Conservation (phyloP, 2,888 invertebrate genomes). For the Brachyptera risi region DNA sequence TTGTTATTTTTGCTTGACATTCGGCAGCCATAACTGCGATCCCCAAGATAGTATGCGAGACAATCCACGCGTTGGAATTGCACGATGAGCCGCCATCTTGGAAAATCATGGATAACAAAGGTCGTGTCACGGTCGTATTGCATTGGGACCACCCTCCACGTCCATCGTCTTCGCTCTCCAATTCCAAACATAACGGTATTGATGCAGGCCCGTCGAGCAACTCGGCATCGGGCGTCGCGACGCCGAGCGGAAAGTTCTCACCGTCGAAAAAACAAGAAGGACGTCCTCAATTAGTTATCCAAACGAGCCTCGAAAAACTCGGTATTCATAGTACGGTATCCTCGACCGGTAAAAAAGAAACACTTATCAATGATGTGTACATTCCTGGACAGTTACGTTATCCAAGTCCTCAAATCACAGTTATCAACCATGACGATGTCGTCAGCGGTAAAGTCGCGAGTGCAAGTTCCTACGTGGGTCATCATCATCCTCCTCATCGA, state of each 20-base stretch:
- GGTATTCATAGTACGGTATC: conserved; percentile 40
- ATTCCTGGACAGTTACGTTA: conserved; percentile 47
- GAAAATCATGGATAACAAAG: conserved; percentile 98
- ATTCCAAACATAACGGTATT: conserved; percentile 42
- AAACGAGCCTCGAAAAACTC: conserved; percentile 68
- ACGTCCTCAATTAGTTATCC: conserved; percentile 68
- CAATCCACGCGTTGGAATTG: conserved; percentile 90
- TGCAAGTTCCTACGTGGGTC: conserved; percentile 44
- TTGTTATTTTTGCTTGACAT: too few relatives aligned
- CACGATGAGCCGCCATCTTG: conserved; percentile 96
- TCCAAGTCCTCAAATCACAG: conserved; percentile 82
- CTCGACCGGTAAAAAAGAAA: conserved; percentile 48
- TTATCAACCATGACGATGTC: conserved; percentile 89
- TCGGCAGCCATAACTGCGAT: conserved; percentile 87
- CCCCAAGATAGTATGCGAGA: conserved; percentile 96
- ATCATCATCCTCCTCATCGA: conserved; percentile 41
- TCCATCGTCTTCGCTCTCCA: too few relatives aligned
- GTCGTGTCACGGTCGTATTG: conserved; percentile 92
- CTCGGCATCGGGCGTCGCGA: conserved; percentile 35
- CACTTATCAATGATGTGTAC: conserved; percentile 58
- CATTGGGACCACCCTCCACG: conserved; percentile 87
- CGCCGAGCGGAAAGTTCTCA: conserved; percentile 50
- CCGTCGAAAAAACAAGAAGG: conserved; percentile 53
- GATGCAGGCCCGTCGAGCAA: conserved; percentile 39
- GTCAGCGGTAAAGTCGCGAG: conserved; percentile 42